Conservation (phyloP, 2,888 invertebrate species). For the Parapristionchus giblindavisi region DNA sequence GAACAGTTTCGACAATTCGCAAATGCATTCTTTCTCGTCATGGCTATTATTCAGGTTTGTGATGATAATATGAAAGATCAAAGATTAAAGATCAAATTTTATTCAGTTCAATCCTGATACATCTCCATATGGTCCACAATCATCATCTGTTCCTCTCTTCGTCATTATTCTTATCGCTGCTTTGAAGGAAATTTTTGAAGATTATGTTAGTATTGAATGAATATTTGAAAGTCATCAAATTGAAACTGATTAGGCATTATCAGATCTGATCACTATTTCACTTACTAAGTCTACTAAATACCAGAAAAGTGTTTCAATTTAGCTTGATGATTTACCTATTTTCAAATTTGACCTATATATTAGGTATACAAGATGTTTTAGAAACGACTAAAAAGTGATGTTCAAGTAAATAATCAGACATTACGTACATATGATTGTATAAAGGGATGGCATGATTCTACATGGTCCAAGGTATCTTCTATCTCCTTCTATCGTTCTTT, state of each 20-base stretch:
- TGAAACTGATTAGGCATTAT: too few relatives aligned
- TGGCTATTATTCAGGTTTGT: constrained; percentile 86
- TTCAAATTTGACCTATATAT: too few relatives aligned
- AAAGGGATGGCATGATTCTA: constrained; percentile 79
- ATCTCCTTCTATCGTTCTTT: not conserved
- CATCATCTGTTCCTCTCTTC: constrained; percentile 92
- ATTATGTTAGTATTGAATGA: constrained; percentile 78
- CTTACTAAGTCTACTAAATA: too few relatives aligned
- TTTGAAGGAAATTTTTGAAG: constrained; percentile 95
- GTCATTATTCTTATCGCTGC: constrained; percentile 95
- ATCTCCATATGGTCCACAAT: constrained; percentile 95
- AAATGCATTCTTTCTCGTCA: constrained; percentile 97
- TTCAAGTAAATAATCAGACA: constrained; percentile 87
- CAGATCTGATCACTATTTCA: too few relatives aligned
- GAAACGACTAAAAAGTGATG: constrained; percentile 95
- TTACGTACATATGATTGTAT: constrained; percentile 82
- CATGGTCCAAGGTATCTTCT: not conserved
- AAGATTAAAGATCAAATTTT: not conserved
- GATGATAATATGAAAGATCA: not conserved
- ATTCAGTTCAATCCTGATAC: constrained; percentile 97
- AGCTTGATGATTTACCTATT: too few relatives aligned
- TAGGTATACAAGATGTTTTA: too few relatives aligned
- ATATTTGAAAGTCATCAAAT: too few relatives aligned
- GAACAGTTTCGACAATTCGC: constrained; percentile 98
- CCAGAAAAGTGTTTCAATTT: too few relatives aligned